A percentile compares a stretch with the other conserved stretches of the same genome.
Conservation (phyloP, 1,140 invertebrate species). For the Coenobita brevimanus region DNA sequence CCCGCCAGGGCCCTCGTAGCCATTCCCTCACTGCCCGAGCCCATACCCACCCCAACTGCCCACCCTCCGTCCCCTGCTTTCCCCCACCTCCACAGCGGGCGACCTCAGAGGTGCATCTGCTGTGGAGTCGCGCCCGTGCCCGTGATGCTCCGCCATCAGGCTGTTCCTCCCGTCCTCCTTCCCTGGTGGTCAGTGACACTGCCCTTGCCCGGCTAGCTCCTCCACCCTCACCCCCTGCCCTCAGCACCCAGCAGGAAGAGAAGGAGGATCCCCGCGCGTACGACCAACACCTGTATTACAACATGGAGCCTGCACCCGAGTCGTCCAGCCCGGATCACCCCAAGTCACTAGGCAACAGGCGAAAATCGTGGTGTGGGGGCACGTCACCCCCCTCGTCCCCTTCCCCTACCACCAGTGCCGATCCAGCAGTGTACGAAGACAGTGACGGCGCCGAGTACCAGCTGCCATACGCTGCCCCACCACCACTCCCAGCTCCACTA, state of each 20-base stretch:
- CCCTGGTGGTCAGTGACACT: constrained; percentile 87
- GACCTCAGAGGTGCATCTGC: constrained; percentile 73
- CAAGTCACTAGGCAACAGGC: too few species aligned
- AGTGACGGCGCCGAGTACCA: constrained; percentile 47
- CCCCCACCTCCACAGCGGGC: constrained; percentile 75
- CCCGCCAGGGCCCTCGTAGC: constrained; percentile 88
- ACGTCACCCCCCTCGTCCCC: constrained; percentile 34
- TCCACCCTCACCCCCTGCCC: constrained; percentile 9
- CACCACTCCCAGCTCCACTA: background rate
- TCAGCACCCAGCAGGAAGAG: constrained; percentile 1
- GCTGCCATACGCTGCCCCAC: constrained; percentile 3
- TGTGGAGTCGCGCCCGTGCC: constrained; percentile 74
- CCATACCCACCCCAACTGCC: background rate
- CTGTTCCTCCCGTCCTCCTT: constrained; percentile 72
- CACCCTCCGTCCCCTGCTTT: constrained; percentile 9
- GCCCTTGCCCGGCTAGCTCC: constrained; percentile 84
- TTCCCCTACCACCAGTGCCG: constrained; percentile 46
- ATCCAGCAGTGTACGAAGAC: constrained; percentile 58
- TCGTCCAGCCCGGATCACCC: background rate
- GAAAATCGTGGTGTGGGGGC: background rate
- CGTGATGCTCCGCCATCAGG: constrained; percentile 72
- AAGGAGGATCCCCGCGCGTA: constrained; percentile 14
- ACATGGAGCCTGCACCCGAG: background rate
- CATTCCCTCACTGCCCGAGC: constrained; percentile 81
- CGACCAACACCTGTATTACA: constrained; percentile 43